Evolutionary conservation across 2,113 vertebrate genomes (phyloP), one percentile per base, ranked within the genome.

Genomic region (Myrmecophaga tridactyla): DNA sequence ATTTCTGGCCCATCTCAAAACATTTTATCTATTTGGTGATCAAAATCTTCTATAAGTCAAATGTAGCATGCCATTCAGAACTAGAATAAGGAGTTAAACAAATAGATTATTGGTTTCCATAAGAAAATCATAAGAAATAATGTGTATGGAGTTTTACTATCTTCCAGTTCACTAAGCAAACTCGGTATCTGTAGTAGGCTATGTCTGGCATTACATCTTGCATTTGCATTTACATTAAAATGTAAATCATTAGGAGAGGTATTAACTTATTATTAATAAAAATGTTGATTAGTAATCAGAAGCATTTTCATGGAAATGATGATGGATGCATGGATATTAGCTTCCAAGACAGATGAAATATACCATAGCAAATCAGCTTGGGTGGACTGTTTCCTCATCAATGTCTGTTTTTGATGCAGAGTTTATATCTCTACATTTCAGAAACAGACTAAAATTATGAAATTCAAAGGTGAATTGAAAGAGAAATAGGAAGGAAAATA

Each of bases 211-310:
- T 87, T 76, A 53, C 34, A 76, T n/a, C 23, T 46, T 73, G 41
- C 53, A 78, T 83, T 83, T 83, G 31, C 62, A 58, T 77, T 94
- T 92, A 87, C 75, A 89, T 96, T 65, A 96, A 84, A 90, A 95
- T 93, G 58, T 72, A 58, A 97, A 86, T 84, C 25, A 89, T 92
- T 96, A 80, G 69, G 43, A 41, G 8, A 67, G n/a, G 8, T 89
- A 96, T 97, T 89, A 96, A 81, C 69, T 90, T 95, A 92, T 87
- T 90, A 92, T 94, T 97, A 96, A 91, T 96, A 93, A 94, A 94
- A 95, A 77, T 7, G 27, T 65, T 96, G 86, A 97, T 97, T 89
- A 96, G 83, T 87, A 96, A 97, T 96, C 95, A 97, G 72, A 93
- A 87, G 27, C 31, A 77, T 95, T 97, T 96, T 96, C 48, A 96